Percentiles rank a stretch among this genome's conserved stretches.
Evolutionary conservation across 2,113 vertebrate genomes (phyloP).

Genomic region (Leptocoma aspasia): DNA sequence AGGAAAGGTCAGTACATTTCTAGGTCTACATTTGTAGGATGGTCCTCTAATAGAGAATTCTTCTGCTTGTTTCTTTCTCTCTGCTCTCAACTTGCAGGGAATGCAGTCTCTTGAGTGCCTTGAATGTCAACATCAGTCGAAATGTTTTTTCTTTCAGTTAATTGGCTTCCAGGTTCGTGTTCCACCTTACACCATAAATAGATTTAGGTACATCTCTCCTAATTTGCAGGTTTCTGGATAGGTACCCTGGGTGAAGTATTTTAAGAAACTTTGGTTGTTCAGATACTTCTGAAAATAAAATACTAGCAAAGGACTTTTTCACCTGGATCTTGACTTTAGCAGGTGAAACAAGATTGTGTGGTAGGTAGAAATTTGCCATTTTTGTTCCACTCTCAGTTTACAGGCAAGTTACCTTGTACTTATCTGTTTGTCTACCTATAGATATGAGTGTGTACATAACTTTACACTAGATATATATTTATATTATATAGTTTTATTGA

Average conservation of each 20-base stretch:
- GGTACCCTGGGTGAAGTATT: neutral
- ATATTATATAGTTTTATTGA: neutral
- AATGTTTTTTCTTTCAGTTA: slow-evolving; percentile 28
- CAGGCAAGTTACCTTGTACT: neutral
- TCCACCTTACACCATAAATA: neutral
- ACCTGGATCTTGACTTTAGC: neutral
- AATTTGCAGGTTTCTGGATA: neutral
- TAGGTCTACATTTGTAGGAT: slow-evolving; percentile 1
- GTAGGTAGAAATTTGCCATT: neutral
- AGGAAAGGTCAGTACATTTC: slow-evolving; percentile 48
- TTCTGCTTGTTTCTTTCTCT: neutral
- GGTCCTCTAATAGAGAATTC: neutral
- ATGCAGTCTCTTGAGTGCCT: slow-evolving; percentile 21
- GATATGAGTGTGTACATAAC: neutral
- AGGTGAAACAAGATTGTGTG: neutral
- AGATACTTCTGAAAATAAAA: neutral
- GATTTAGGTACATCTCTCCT: neutral
- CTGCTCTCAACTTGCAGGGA: neutral
- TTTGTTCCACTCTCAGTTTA: neutral
- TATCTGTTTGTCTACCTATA: neutral
- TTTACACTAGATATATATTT: neutral
- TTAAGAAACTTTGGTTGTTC: neutral
- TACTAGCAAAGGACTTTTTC: neutral
- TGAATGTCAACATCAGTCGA: neutral
- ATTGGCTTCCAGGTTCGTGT: neutral